Percentiles rank a stretch among this genome's conserved stretches.
Conservation (phyloP, 1,140 invertebrate species). For the Parasteatoda tepidariorum region DNA sequence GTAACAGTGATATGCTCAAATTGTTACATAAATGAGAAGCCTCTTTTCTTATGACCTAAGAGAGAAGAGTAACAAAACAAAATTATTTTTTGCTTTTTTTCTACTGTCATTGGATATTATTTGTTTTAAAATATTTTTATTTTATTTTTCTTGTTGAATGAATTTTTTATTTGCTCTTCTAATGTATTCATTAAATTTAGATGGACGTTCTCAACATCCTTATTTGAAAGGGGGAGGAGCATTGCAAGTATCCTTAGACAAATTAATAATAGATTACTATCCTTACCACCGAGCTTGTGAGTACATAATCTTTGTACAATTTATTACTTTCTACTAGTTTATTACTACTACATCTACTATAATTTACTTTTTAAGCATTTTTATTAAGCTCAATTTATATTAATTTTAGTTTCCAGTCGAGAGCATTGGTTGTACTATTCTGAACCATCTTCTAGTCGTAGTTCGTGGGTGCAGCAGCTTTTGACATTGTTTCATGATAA, state of each 20-base stretch:
- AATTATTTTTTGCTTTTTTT: too few relatives aligned
- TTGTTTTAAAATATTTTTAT: too few relatives aligned
- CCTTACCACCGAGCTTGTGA: constrained; percentile 90
- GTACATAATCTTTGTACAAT: constrained; percentile 2
- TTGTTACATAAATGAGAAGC: too few relatives aligned
- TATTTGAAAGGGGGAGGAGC: constrained; percentile 88
- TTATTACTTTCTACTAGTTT: background rate
- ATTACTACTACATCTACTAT: background rate
- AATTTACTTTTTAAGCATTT: background rate
- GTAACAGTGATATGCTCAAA: too few relatives aligned
- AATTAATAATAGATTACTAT: constrained; percentile 94
- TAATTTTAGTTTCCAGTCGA: constrained; percentile 76
- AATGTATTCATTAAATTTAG: too few relatives aligned
- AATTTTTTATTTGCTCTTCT: too few relatives aligned
- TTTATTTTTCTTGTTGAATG: too few relatives aligned
- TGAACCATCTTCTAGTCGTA: constrained; percentile 68
- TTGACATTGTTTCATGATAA: constrained; percentile 67
- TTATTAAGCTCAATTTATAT: background rate
- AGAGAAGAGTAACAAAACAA: too few relatives aligned
- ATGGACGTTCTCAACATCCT: constrained; percentile 63
- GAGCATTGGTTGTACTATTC: constrained; percentile 82
- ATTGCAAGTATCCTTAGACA: constrained; percentile 87
- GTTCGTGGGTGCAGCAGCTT: constrained; percentile 69
- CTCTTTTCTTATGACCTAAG: too few relatives aligned
- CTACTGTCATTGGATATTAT: too few relatives aligned